Percentiles rank a stretch among this genome's conserved stretches.
These are phyloP conservation scores for Cydia fagiglandana DNA, from an alignment of 1,140 invertebrate genomes.

Conservation along the genomic window DNA sequence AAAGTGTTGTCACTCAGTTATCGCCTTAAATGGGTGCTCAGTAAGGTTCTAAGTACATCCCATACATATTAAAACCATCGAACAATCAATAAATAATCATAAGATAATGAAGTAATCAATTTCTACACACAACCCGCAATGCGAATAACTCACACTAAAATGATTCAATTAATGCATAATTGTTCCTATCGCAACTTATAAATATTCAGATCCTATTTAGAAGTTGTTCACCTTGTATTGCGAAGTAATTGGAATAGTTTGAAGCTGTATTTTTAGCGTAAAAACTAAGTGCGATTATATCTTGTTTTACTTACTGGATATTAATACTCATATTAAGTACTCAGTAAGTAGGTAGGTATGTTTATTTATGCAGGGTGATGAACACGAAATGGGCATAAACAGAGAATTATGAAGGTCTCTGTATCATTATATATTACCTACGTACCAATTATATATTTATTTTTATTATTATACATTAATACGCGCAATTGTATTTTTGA, in stretches of 20 bases:
- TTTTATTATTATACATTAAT: no score
- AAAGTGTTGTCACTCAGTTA: no score
- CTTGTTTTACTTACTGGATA: not conserved
- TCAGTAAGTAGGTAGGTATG: no score
- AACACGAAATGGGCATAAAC: no score
- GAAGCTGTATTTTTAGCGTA: not conserved
- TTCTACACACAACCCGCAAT: not conserved
- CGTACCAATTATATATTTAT: no score
- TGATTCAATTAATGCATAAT: conserved; percentile 22
- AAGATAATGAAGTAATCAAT: conserved; percentile 17
- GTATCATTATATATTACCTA: no score
- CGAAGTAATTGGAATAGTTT: not conserved
- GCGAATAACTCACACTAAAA: conserved; percentile 11
- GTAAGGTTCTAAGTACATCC: not conserved
- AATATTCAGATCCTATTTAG: conserved; percentile 12
- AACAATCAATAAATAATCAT: conserved; percentile 3
- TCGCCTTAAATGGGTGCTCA: not conserved
- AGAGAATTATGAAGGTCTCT: no score
- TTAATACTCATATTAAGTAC: no score
- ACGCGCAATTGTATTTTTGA: no score
- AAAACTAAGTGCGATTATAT: not conserved
- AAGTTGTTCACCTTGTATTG: conserved; percentile 7
- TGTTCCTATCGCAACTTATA: conserved; percentile 28
- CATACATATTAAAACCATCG: not conserved
- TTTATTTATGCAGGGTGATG: not conserved